Evolutionary conservation across 2,888 invertebrate species (phyloP).

Genomic region (Brenthis ino): DNA sequence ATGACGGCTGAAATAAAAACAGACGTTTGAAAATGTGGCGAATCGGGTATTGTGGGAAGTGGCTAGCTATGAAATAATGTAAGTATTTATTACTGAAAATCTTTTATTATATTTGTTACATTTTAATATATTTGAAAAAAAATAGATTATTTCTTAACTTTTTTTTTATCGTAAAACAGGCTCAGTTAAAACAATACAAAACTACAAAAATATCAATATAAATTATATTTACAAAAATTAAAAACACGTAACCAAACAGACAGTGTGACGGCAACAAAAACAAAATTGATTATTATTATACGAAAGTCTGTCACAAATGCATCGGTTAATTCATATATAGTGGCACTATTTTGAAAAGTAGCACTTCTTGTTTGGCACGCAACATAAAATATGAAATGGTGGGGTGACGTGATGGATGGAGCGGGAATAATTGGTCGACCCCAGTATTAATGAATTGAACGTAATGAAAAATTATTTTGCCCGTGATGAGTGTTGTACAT

Average conservation of each 20-base stretch:
- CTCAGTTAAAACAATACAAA: too few relatives aligned
- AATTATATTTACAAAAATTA: background rate
- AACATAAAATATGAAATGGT: constrained; percentile 66
- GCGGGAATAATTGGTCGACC: constrained; percentile 74
- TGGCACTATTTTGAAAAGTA: constrained; percentile 22
- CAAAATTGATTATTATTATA: constrained; percentile 1
- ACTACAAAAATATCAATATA: background rate
- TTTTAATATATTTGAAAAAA: too few relatives aligned
- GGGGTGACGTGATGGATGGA: constrained; percentile 73
- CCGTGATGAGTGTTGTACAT: constrained; percentile 45
- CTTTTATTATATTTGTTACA: background rate
- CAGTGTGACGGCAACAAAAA: background rate
- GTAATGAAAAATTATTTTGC: constrained; percentile 77
- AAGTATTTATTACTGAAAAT: background rate
- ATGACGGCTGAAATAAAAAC: constrained; percentile 60
- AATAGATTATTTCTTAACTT: too few relatives aligned
- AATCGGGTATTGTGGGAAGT: constrained; percentile 35
- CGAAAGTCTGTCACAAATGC: constrained; percentile 10
- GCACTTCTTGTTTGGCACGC: constrained; percentile 38
- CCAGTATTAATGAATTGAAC: constrained; percentile 77
- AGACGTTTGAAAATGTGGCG: constrained; percentile 46
- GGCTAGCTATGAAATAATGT: constrained; percentile 18
- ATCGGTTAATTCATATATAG: constrained; percentile 11
- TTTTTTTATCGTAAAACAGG: too few relatives aligned
- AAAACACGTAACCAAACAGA: background rate